phyloP scores from a whole-genome alignment of 2,113 vertebrate species.

The Nipponia nippon region DNA sequence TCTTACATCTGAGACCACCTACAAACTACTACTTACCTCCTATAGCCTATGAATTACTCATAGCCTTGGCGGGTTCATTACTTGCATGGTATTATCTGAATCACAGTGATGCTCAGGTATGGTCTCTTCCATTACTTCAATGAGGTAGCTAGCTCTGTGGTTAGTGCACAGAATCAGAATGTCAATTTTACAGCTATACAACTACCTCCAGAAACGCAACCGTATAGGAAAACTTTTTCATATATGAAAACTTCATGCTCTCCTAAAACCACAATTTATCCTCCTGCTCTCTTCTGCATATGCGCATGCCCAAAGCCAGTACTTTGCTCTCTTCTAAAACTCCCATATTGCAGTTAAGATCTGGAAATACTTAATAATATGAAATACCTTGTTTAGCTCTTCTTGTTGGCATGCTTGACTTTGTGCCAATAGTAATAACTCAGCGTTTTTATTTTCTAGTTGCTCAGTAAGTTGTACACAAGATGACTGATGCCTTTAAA shows the following conservation, averaged over 20 bases:
- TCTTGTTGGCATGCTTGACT: conserved; percentile 42
- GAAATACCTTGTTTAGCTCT: conserved; percentile 67
- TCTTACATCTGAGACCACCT: neutral
- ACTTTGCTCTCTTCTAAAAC: neutral
- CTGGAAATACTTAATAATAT: neutral
- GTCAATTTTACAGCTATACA: neutral
- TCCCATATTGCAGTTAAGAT: neutral
- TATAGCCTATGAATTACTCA: neutral
- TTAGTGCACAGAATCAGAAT: neutral
- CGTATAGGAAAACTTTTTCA: neutral
- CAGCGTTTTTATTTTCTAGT: conserved; percentile 57
- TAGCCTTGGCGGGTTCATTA: neutral
- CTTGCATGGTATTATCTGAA: neutral
- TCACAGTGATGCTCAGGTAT: neutral
- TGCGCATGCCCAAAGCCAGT: neutral
- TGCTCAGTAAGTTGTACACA: conserved; percentile 47
- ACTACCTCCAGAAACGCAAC: neutral
- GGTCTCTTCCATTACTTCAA: neutral
- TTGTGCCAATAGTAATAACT: conserved; percentile 9
- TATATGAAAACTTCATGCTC: neutral
- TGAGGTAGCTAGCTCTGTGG: neutral
- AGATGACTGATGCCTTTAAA: conserved; percentile 55
- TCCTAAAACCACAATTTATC: neutral
- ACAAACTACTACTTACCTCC: neutral
- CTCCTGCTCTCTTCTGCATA: neutral